Evolutionary conservation across 2,888 invertebrate genomes (phyloP), one percentile per base, ranked within the genome.

Genomic region (Dusona sp.): DNA sequence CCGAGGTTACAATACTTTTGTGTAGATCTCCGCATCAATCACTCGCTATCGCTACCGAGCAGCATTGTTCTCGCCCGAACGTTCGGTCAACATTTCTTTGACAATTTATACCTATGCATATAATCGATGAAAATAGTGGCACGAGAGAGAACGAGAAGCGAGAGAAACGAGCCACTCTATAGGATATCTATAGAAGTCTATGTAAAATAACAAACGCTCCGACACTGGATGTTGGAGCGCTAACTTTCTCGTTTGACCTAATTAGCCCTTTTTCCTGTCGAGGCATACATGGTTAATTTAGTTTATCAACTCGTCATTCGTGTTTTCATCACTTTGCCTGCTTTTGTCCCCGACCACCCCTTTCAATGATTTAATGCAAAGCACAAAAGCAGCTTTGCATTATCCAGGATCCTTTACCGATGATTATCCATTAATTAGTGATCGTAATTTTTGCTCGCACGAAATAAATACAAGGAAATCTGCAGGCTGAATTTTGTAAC

Each of bases 41-140:
- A 72, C 65, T 75, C n/a, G 51, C 57, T 72, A 48, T 57, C 64
- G 80, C 25, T 19, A 19, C 51, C 42, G 77, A 65, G 77, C 65
- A 72, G 84, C 84, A 85, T 85, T 85, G 75, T 85, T 85, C 84
- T 85, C 80, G 72, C 78, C 11, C 70, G 33, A 70, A 45, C 75
- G 61, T 68, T 65, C 73, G 72, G 61, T 51, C 77, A 79, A 64
- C 77, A 38, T 22, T 38, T 9, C 11, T 54, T 42, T 3, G 19
- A 0, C 0, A 29, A 33, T 54, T 22, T 36, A 72, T 19, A 54
- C 11, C 29, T 72, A 22, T 72, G 51, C 36, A 51, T 38, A 25
- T 36, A 3, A 51, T 42, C 16, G 61, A 61, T 61, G 61, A 16
- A 61, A 61, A 61, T 61, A 61, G 61, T 61, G 16, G 61, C 61